These are phyloP conservation scores for Harpegnathos saltator DNA, from an alignment of 1,140 invertebrate genomes.

Conservation along the genomic window DNA sequence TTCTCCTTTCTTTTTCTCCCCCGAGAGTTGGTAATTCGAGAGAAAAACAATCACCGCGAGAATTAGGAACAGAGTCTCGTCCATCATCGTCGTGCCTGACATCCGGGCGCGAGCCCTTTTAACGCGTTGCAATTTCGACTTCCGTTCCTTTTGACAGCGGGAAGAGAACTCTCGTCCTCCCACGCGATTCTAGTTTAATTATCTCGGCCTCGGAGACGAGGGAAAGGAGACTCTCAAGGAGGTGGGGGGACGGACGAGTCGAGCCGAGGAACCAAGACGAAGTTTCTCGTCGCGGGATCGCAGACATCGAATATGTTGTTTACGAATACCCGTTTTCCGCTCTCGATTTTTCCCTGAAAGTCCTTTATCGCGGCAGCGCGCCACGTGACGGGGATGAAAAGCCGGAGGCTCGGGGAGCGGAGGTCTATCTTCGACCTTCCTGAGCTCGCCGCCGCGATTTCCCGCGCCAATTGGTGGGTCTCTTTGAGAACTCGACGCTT, in stretches of 20 bases:
- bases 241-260: neutral
- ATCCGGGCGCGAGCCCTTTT: slow-evolving; percentile 49
- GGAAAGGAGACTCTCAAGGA: neutral
- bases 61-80: slow-evolving; percentile 44
- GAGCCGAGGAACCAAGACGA: neutral
- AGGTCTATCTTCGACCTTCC: neutral
- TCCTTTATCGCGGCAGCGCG: neutral
- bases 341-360: slow-evolving; percentile 1
- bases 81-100: slow-evolving; percentile 42
- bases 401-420: neutral
- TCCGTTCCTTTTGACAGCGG: slow-evolving; percentile 54
- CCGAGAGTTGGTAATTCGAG: neutral
- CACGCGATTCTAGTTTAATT: slow-evolving; percentile 53
- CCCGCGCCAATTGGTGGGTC: slow-evolving; percentile 10
- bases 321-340: slow-evolving; percentile 12
- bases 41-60: slow-evolving; percentile 31
- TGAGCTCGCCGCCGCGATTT: neutral
- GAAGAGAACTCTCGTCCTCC: slow-evolving; percentile 26
- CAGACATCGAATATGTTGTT: slow-evolving; percentile 35
- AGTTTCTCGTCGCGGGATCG: neutral
- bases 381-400: slow-evolving; percentile 40
- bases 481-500: slow-evolving; percentile 25
- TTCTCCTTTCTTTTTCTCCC: neutral
- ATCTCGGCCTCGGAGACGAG: slow-evolving; percentile 15
- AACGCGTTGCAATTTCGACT: slow-evolving; percentile 64